phyloP scores from a whole-genome alignment of 2,888 invertebrate genomes.

The Mantis religiosa region DNA sequence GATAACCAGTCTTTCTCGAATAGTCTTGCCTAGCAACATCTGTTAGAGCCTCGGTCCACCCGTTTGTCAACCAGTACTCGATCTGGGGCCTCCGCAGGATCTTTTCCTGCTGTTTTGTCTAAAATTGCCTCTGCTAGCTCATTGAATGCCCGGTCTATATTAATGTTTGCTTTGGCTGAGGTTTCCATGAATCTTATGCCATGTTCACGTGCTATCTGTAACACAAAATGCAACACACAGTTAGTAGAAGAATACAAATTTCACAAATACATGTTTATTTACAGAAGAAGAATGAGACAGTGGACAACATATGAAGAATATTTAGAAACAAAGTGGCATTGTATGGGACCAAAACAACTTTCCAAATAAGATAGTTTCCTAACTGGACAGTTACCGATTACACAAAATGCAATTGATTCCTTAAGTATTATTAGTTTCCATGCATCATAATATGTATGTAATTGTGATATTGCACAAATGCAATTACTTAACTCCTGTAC shows the following conservation, averaged over 20 bases:
- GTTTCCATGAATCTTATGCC: constrained; percentile 96
- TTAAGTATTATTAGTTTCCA: too few species aligned
- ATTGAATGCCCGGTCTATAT: constrained; percentile 93
- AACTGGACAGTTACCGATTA: too few species aligned
- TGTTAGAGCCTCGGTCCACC: constrained; percentile 58
- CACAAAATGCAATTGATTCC: too few species aligned
- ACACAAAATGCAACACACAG: constrained; percentile 20
- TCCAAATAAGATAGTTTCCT: too few species aligned
- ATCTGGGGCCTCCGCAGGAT: constrained; percentile 71
- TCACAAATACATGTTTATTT: too few species aligned
- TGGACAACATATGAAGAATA: too few species aligned
- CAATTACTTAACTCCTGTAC: too few species aligned
- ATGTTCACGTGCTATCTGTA: constrained; percentile 91
- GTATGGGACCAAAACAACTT: too few species aligned
- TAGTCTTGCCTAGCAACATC: constrained; percentile 49
- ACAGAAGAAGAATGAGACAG: too few species aligned
- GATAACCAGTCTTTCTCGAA: constrained; percentile 7
- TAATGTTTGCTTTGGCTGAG: constrained; percentile 94
- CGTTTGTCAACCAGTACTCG: constrained; percentile 70
- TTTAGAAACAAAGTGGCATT: too few species aligned
- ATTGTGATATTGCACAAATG: too few species aligned
- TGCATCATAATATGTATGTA: too few species aligned
- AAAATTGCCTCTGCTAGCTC: constrained; percentile 92
- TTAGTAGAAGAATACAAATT: background rate
- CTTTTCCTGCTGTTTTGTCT: constrained; percentile 81